phyloP scores from a whole-genome alignment of 2,113 vertebrate genomes.

The Eolophus roseicapilla region DNA sequence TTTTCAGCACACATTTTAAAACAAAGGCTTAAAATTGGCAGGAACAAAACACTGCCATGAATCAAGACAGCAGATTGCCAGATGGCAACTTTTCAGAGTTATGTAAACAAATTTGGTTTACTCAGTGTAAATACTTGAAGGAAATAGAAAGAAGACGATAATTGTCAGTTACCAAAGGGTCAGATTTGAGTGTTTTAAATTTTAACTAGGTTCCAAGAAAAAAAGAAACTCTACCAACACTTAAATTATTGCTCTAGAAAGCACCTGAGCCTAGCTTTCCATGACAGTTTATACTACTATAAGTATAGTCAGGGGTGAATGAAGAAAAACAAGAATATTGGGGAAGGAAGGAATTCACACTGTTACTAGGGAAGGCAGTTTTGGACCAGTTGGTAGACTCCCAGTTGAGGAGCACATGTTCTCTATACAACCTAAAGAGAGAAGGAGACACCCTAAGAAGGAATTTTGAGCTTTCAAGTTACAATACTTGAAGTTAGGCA shows the following conservation, averaged over 20 bases:
- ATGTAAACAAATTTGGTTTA: slow-evolving; percentile 53
- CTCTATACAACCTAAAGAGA: not conserved
- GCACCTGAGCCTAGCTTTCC: not conserved
- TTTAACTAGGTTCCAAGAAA: not conserved
- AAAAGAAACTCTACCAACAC: not conserved
- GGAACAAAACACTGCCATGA: slow-evolving; percentile 22
- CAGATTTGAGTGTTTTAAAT: not conserved
- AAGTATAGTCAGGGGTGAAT: not conserved
- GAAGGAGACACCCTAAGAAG: not conserved
- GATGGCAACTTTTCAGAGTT: slow-evolving; percentile 54
- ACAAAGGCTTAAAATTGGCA: slow-evolving; percentile 57
- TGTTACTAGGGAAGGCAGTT: not conserved
- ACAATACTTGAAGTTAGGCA: not conserved
- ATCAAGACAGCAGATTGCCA: slow-evolving; percentile 34
- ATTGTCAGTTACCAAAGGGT: not conserved
- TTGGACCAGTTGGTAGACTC: not conserved
- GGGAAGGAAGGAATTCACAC: not conserved
- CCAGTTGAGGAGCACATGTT: not conserved
- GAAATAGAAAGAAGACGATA: not conserved
- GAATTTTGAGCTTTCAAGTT: not conserved
- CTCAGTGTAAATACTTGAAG: slow-evolving; percentile 52
- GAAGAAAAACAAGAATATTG: not conserved
- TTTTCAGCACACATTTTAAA: slow-evolving; percentile 62
- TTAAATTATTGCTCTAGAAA: not conserved
- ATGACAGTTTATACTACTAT: not conserved